Percentiles rank a stretch among this genome's conserved stretches.
Evolutionary conservation across 1,140 invertebrate species (phyloP).

Genomic region (Geopemphigus sp.): DNA sequence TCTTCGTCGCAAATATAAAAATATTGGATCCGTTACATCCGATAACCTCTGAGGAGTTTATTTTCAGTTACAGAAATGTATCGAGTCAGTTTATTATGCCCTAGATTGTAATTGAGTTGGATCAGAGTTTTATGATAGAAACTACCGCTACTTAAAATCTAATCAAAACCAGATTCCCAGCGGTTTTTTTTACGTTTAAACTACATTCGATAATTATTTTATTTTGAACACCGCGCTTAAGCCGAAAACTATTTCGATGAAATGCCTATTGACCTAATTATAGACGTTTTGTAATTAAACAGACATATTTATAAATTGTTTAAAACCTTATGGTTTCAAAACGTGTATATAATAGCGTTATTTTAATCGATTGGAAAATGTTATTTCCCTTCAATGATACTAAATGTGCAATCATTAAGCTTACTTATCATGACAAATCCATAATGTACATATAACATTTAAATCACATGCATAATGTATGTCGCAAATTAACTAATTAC

Average conservation of each 20-base stretch:
- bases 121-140: conserved; percentile 28
- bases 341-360: too few species aligned
- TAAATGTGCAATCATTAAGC: too few species aligned
- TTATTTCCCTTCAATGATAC: too few species aligned
- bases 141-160: conserved; percentile 36
- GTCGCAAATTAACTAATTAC: too few species aligned
- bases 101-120: conserved; percentile 36
- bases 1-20: neutral
- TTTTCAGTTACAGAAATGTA: conserved; percentile 1
- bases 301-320: too few species aligned
- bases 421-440: too few species aligned
- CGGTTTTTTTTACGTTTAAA: conserved; percentile 10
- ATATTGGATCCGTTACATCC: neutral
- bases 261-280: neutral
- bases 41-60: conserved; percentile 17
- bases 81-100: conserved; percentile 11
- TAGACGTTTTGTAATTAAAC: too few species aligned
- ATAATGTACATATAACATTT: too few species aligned
- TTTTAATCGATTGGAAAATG: too few species aligned
- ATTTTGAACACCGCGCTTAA: neutral
- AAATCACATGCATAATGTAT: too few species aligned
- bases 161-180: conserved; percentile 43
- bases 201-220: neutral
- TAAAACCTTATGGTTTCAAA: too few species aligned
- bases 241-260: neutral